Base-by-base conservation (phyloP, 1,140 invertebrate genomes). In the Dendrolimus punctatus region DNA sequence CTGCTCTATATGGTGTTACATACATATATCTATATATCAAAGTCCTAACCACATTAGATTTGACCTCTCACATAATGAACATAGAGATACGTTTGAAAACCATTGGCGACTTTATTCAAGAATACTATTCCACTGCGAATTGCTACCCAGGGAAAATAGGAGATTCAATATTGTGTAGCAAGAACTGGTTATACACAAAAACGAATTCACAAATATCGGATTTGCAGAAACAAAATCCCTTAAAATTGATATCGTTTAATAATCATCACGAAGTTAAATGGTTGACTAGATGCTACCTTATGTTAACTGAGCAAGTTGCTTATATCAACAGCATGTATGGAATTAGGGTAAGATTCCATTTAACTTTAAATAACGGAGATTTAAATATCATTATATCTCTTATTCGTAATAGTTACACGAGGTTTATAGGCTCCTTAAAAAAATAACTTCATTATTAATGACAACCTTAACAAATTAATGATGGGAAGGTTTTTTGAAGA, bases 291-390 rank as follows among this genome's bases (percentile, higher is more conserved):
- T 71, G 70, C 53, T 79, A 79, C 46, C 48, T 76, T 6, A 46
- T 73, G 47, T 48, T 79, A 40, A 64, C 55, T 1, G 70, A 76
- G 40, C 72, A 75, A 69, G 61, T 63, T 4, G 49, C 9, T 2
- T 75, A 70, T 48, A 66, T 79, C 8, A 79, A 79, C 53, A 62
- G 60, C 46, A 64, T 73, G 56, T 76, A 63, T 53, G 76, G 76
- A 49, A 49, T 66, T 47, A 59, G 76, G 59, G 76, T 76, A 58
- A 72, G 75, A 49, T 5, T 40, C 23, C 1, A 23, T 23, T 23
- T 23, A 1, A 23, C 23, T 23, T 23, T 23, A 23, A 23, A 23
- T 23, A 23, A 23, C 23, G 3, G 23, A 23, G 23, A 23, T 23
- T 23, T 23, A 23, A 23, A 23, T 23, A 23, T 23, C 23, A 23